These are phyloP conservation scores for Temnothorax ravouxi DNA, from an alignment of 2,888 invertebrate genomes.

Conservation along the genomic window DNA sequence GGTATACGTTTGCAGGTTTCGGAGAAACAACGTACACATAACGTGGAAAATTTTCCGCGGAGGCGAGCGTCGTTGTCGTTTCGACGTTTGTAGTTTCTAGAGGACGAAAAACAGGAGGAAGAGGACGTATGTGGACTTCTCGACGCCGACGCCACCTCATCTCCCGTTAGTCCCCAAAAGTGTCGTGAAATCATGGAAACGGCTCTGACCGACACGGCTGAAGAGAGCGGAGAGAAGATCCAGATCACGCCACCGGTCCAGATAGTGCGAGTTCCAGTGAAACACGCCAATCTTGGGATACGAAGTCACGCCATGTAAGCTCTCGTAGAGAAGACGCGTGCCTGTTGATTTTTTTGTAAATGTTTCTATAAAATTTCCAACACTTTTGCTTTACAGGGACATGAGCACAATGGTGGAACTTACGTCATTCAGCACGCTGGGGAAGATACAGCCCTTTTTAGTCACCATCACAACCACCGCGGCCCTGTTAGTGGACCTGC, in stretches of 20 bases:
- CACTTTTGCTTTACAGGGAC: slow-evolving; percentile 89
- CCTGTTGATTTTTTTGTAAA: not conserved
- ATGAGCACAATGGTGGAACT: slow-evolving; percentile 96
- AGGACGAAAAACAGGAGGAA: not conserved
- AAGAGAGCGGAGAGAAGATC: slow-evolving; percentile 67
- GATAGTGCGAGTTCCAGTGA: slow-evolving; percentile 84
- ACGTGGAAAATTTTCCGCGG: not conserved
- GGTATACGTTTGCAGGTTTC: not conserved
- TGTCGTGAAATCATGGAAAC: slow-evolving; percentile 64
- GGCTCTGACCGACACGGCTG: slow-evolving; percentile 54
- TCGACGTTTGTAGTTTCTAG: not conserved
- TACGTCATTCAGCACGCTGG: slow-evolving; percentile 94
- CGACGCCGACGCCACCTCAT: not conserved
- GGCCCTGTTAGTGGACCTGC: slow-evolving; percentile 95
- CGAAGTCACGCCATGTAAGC: slow-evolving; percentile 85
- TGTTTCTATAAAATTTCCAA: not conserved
- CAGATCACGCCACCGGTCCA: slow-evolving; percentile 68
- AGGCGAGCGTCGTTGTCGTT: not conserved
- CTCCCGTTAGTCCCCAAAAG: not conserved
- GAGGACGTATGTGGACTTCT: not conserved
- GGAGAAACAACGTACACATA: not conserved
- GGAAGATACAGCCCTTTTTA: slow-evolving; percentile 97
- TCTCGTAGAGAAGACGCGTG: slow-evolving; percentile 5
- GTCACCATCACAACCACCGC: slow-evolving; percentile 95
- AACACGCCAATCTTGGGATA: slow-evolving; percentile 85